Conservation (phyloP, 1,140 invertebrate genomes). For the Danaus melanippus region DNA sequence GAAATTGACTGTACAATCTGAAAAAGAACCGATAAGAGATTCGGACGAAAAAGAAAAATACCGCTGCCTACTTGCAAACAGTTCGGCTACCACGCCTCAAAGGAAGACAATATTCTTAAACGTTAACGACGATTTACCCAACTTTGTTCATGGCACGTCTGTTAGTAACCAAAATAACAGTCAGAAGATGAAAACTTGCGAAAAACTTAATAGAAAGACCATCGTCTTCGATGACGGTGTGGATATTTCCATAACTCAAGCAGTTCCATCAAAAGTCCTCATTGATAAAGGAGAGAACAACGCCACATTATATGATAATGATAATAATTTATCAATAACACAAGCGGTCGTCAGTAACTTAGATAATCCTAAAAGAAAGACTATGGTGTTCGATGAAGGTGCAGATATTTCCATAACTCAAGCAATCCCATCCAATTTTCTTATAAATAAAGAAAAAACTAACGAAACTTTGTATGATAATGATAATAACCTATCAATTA, state of each 20-base stretch:
- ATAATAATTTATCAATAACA: slow-evolving; percentile 31
- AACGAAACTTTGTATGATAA: slow-evolving; percentile 23
- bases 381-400: slow-evolving; percentile 24
- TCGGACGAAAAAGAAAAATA: slow-evolving; percentile 18
- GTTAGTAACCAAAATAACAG: background rate
- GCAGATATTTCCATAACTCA: slow-evolving; percentile 31
- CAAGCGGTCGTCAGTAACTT: slow-evolving; percentile 22
- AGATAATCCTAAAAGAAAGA: slow-evolving; percentile 17
- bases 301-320: slow-evolving; percentile 18
- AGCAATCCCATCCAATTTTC: slow-evolving; percentile 22
- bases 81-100: slow-evolving; percentile 13
- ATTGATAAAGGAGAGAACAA: slow-evolving; percentile 6
- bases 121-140: slow-evolving; percentile 45
- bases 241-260: background rate
- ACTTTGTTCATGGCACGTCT: slow-evolving; percentile 24
- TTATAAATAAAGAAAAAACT: slow-evolving; percentile 17
- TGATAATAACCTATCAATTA: slow-evolving; percentile 29
- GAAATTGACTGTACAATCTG: slow-evolving; percentile 41
- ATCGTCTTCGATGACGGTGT: too few species aligned
- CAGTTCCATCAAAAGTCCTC: background rate
- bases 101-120: slow-evolving; percentile 48
- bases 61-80: slow-evolving; percentile 14
- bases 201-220: too few species aligned
- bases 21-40: slow-evolving; percentile 20
- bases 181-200: too few species aligned